These are phyloP conservation scores for Amaurobius ferox DNA, from an alignment of 2,888 invertebrate genomes.

Conservation along the genomic window DNA sequence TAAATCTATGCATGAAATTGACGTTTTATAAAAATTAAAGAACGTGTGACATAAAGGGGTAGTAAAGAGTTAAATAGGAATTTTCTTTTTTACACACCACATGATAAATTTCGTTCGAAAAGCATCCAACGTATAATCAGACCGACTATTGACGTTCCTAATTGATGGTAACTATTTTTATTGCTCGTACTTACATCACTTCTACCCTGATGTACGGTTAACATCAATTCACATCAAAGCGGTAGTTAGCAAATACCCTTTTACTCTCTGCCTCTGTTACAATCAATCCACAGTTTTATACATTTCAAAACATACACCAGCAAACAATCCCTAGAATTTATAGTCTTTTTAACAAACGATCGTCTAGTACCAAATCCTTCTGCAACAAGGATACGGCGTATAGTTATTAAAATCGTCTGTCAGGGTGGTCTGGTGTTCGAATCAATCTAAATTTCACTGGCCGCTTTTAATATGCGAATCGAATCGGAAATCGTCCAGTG, in stretches of 20 bases:
- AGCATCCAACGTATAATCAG: no score
- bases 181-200: not conserved
- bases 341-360: not conserved
- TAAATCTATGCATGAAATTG: no score
- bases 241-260: not conserved
- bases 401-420: slow-evolving; percentile 1
- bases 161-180: no score
- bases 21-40: no score
- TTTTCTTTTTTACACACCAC: no score
- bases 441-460: slow-evolving; percentile 64
- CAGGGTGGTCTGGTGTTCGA: slow-evolving; percentile 21
- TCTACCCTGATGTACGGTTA: not conserved
- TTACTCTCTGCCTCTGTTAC: not conserved
- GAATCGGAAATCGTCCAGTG: slow-evolving; percentile 55
- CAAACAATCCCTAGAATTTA: not conserved
- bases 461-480: slow-evolving; percentile 50
- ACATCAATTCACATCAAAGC: not conserved
- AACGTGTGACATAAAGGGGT: no score
- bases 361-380: not conserved
- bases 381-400: not conserved
- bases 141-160: no score
- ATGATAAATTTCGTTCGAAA: no score
- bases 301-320: not conserved
- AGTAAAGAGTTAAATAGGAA: no score
- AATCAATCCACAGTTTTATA: not conserved